phyloP scores from a whole-genome alignment of 1,140 invertebrate genomes.

The Zaprionus vittiger region DNA sequence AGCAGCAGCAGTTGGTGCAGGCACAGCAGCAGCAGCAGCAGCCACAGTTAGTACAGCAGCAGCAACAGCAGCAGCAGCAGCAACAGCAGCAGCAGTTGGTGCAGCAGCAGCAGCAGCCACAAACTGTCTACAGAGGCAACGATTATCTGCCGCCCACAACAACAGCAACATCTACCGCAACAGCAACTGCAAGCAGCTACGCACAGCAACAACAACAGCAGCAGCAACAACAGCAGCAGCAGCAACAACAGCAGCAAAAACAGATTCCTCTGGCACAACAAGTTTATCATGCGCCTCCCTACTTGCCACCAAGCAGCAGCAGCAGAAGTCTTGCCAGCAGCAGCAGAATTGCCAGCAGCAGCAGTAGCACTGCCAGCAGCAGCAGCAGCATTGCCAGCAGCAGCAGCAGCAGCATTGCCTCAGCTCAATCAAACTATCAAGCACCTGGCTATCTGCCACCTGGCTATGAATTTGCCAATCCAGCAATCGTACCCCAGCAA shows the following conservation, averaged over 20 bases:
- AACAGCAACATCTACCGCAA: slow-evolving; percentile 18
- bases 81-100: slow-evolving; percentile 10
- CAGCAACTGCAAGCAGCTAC: slow-evolving; percentile 22
- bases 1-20: neutral
- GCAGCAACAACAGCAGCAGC: slow-evolving; percentile 16
- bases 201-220: slow-evolving; percentile 22
- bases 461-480: slow-evolving; percentile 28
- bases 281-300: slow-evolving; percentile 35
- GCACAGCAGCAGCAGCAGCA: neutral
- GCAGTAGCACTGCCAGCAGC: neutral
- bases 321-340: slow-evolving; percentile 15
- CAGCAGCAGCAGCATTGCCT: slow-evolving; percentile 4
- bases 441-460: slow-evolving; percentile 49
- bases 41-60: neutral
- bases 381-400: neutral
- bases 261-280: slow-evolving; percentile 28
- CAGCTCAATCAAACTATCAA: slow-evolving; percentile 22
- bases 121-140: slow-evolving; percentile 16
- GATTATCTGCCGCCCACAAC: slow-evolving; percentile 33
- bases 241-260: slow-evolving; percentile 8
- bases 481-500: slow-evolving; percentile 36
- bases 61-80: neutral
- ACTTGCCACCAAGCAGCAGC: slow-evolving; percentile 52
- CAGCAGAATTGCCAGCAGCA: slow-evolving; percentile 11
- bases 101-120: slow-evolving; percentile 16